Evolutionary conservation across 23 tunicate genomes (phyloP).

Genomic region (Styela clava): DNA sequence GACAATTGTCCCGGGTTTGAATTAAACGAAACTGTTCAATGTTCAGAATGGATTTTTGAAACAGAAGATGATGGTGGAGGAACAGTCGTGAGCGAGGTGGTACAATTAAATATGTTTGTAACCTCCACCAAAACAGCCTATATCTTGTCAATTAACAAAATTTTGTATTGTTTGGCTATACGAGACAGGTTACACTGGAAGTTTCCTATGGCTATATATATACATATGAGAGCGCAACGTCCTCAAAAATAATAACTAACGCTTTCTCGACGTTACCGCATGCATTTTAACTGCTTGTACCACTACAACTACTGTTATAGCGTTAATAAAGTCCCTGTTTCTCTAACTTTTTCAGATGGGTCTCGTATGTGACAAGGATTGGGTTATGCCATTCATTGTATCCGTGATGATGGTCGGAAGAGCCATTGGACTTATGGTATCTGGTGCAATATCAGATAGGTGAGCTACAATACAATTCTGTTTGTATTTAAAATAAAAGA

Average conservation of each 20-base stretch:
- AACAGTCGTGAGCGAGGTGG: conserved; percentile 9
- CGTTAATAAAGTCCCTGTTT: no score
- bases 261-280: no score
- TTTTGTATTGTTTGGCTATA: not conserved
- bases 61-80: conserved; percentile 1
- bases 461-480: not conserved
- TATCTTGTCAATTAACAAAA: not conserved
- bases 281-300: no score
- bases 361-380: not conserved
- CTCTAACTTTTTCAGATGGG: not conserved
- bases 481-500: not conserved
- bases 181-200: no score
- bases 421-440: not conserved
- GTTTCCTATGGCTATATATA: no score
- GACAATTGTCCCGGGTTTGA: no score
- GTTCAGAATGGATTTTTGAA: not conserved
- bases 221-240: no score
- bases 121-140: not conserved
- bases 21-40: not conserved
- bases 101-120: not conserved
- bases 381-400: conserved; percentile 3
- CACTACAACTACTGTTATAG: no score
- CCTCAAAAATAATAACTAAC: no score
- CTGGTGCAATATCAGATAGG: conserved; percentile 1
- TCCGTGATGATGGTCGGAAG: not conserved